Percentiles rank a stretch among this genome's conserved stretches.
Conservation (phyloP, 23 tunicate genomes). For the Ascidia mentula region DNA sequence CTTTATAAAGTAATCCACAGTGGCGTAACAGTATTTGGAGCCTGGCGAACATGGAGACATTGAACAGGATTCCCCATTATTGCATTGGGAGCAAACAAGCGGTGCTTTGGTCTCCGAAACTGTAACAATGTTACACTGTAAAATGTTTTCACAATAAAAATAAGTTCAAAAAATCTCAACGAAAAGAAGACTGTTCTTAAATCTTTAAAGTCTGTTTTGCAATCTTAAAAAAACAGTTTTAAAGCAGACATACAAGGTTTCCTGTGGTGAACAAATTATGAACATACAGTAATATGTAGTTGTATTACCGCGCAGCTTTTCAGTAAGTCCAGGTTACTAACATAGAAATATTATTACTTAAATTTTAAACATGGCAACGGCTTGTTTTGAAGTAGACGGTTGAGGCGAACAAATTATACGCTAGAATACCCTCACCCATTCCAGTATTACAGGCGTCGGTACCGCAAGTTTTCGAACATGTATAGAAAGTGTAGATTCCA, state of each 20-base stretch:
- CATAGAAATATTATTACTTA: no score
- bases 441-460: background rate
- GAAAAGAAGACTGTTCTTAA: background rate
- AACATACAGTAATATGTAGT: no score
- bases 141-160: background rate
- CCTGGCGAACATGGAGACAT: background rate
- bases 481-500: background rate
- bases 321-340: no score
- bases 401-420: background rate
- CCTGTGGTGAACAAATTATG: no score
- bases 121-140: no score
- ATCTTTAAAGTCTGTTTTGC: no score
- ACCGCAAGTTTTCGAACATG: background rate
- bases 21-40: background rate
- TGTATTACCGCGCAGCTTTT: no score
- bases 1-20: background rate
- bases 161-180: background rate
- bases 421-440: background rate
- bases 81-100: no score
- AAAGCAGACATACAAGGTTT: no score
- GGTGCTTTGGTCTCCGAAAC: no score
- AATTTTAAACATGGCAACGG: background rate
- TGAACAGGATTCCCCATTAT: no score
- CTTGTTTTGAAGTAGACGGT: background rate
- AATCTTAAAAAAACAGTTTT: no score